phyloP scores from a whole-genome alignment of 2,888 invertebrate species.

The Eurois occulta region DNA sequence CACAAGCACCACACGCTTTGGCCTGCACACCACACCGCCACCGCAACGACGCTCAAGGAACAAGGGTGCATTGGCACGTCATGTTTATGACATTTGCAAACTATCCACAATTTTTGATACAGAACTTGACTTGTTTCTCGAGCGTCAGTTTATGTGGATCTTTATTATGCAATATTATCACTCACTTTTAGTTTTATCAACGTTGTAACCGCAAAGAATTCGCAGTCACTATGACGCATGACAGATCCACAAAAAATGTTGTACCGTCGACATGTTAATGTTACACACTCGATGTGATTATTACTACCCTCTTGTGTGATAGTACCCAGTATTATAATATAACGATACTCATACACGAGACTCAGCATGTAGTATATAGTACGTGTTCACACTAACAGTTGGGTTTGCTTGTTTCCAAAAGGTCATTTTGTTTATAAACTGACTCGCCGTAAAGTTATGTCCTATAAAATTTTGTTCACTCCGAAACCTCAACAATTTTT shows the following conservation, averaged over 20 bases:
- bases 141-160: slow-evolving; percentile 40
- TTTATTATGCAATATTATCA: slow-evolving; percentile 43
- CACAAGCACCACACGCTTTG: slow-evolving; percentile 33
- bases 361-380: slow-evolving; percentile 70
- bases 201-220: slow-evolving; percentile 53
- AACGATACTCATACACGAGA: slow-evolving; percentile 56
- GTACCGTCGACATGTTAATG: slow-evolving; percentile 35
- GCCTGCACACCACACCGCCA: slow-evolving; percentile 17
- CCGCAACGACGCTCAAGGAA: slow-evolving; percentile 39
- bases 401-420: slow-evolving; percentile 70
- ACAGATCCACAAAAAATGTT: slow-evolving; percentile 45
- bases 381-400: slow-evolving; percentile 72
- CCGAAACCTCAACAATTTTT: slow-evolving; percentile 52
- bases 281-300: slow-evolving; percentile 52
- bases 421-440: slow-evolving; percentile 65
- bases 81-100: neutral
- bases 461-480: slow-evolving; percentile 62
- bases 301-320: slow-evolving; percentile 71
- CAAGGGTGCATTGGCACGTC: slow-evolving; percentile 18
- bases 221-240: slow-evolving; percentile 50
- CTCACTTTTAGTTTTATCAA: slow-evolving; percentile 37
- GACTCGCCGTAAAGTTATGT: slow-evolving; percentile 67
- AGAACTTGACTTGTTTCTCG: slow-evolving; percentile 51
- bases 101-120: neutral
- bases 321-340: slow-evolving; percentile 57